A percentile compares a stretch with the other conserved stretches of the same genome.
Evolutionary conservation across 2,113 vertebrate genomes (phyloP).

Genomic region (Platichthys stellatus): DNA sequence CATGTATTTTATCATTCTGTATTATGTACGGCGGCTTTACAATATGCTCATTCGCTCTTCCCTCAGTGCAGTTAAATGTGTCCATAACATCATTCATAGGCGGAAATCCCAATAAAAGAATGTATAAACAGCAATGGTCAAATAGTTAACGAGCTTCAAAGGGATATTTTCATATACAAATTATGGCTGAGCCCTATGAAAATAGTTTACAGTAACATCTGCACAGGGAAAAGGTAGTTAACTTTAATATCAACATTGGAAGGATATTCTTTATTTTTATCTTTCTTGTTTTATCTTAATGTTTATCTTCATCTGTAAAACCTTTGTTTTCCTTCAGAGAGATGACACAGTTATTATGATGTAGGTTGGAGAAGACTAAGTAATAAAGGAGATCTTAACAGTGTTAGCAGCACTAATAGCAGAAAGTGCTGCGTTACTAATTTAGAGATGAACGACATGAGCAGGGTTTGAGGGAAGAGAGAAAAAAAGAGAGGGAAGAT

Average conservation of each 20-base stretch:
- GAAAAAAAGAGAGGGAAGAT: neutral
- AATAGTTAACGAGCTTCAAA: neutral
- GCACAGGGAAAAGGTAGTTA: neutral
- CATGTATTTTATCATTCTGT: neutral
- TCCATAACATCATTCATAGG: conserved; percentile 7
- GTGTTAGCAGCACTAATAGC: neutral
- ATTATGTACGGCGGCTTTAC: neutral
- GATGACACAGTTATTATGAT: too few relatives aligned
- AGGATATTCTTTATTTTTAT: neutral
- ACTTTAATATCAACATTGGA: neutral
- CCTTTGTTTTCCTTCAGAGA: too few relatives aligned
- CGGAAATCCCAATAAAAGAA: conserved; percentile 5
- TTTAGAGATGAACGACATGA: too few relatives aligned
- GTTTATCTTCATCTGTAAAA: neutral
- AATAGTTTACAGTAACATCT: conserved; percentile 20
- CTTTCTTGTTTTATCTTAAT: neutral
- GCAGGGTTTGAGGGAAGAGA: too few relatives aligned
- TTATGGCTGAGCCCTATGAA: conserved; percentile 11
- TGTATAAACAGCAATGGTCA: neutral
- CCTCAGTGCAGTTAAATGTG: conserved; percentile 6
- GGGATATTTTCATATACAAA: conserved; percentile 30
- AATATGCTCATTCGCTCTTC: neutral
- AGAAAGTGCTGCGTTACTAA: neutral
- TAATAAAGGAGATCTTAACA: neutral
- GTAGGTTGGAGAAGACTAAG: neutral